Percentiles rank a stretch among this genome's conserved stretches.
phyloP scores from a whole-genome alignment of 2,113 vertebrate genomes.

The Phodopus roborovskii region DNA sequence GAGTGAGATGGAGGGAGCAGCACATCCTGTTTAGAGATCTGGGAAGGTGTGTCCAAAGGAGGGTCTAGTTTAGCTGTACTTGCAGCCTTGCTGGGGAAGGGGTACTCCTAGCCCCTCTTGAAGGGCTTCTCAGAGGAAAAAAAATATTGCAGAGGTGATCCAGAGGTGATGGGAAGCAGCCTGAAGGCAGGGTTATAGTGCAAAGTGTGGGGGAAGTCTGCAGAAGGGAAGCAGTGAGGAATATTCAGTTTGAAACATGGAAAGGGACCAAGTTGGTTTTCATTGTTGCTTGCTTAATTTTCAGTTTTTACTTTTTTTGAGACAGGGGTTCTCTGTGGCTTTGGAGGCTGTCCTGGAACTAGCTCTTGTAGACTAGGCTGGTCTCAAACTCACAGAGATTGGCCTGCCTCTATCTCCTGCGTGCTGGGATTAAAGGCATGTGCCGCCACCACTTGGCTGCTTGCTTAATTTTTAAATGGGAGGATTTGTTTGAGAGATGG shows the following conservation, averaged over 20 bases:
- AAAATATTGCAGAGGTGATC: not conserved
- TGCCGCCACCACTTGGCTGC: not conserved
- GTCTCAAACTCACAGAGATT: too few relatives aligned
- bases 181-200: not conserved
- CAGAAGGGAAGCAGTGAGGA: not conserved
- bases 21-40: not conserved
- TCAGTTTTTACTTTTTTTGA: not conserved
- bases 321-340: too few relatives aligned
- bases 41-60: not conserved
- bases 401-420: too few relatives aligned
- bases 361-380: too few relatives aligned
- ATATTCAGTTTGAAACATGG: not conserved
- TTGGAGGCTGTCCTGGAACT: too few relatives aligned
- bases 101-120: not conserved
- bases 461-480: slow-evolving; percentile 17
- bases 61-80: not conserved
- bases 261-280: not conserved
- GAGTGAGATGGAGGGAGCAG: not conserved
- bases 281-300: slow-evolving; percentile 31
- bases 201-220: not conserved
- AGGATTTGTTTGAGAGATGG: slow-evolving; percentile 13
- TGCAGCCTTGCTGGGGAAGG: not conserved
- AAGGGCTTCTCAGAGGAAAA: not conserved
- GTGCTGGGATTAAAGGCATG: too few relatives aligned
- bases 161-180: not conserved